Evolutionary conservation across 2,113 vertebrate species (phyloP).

Genomic region (Hippocampus zosterae): DNA sequence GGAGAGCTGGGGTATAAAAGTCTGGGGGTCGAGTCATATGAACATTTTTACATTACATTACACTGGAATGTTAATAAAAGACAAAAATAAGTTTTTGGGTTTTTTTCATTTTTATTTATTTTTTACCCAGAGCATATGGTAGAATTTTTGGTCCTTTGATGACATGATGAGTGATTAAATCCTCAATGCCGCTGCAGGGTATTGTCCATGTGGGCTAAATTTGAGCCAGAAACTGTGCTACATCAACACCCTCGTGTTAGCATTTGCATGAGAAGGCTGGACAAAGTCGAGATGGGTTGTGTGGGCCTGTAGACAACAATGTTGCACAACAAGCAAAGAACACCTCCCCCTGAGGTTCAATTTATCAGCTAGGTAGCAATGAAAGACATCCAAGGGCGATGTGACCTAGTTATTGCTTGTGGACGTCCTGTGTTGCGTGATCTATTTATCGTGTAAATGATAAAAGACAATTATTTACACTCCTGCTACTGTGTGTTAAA

Average conservation of each 20-base stretch:
- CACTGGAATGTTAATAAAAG: constrained; percentile 58
- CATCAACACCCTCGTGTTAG: constrained; percentile 45
- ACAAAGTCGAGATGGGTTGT: constrained; percentile 18
- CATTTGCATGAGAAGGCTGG: constrained; percentile 27
- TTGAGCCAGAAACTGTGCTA: constrained; percentile 28
- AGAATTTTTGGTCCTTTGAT: constrained; percentile 4
- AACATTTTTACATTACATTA: constrained; percentile 57
- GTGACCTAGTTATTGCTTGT: constrained; percentile 17
- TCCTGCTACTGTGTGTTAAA: constrained; percentile 4
- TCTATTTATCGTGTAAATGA: background rate
- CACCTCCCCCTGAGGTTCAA: constrained; percentile 41
- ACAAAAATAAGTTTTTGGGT: constrained; percentile 2
- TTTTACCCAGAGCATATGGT: background rate
- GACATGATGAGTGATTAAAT: constrained; percentile 27
- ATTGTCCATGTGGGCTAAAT: constrained; percentile 31
- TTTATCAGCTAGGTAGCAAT: constrained; percentile 44
- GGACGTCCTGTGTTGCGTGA: constrained; percentile 16
- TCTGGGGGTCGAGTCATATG: constrained; percentile 46
- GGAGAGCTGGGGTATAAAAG: constrained; percentile 53
- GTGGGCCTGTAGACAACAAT: constrained; percentile 35
- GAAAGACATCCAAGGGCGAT: constrained; percentile 27
- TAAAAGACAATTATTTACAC: background rate
- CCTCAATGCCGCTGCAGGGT: constrained; percentile 19
- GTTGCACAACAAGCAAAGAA: constrained; percentile 47
- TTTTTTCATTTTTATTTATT: constrained; percentile 8